Evolutionary conservation across 2,888 invertebrate genomes (phyloP).

Genomic region (Liodrosophila aerea): DNA sequence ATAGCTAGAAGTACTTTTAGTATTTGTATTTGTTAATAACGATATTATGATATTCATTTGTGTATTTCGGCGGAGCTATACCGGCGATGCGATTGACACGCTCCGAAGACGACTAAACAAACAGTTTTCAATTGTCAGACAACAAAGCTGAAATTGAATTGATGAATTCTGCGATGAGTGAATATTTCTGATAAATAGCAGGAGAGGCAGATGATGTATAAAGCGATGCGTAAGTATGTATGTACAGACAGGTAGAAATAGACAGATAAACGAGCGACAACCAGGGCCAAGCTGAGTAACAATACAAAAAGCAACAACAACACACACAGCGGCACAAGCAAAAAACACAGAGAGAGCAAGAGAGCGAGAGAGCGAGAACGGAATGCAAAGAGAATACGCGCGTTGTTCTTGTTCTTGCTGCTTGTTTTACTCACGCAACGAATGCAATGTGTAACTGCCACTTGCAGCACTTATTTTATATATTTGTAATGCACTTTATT

Average conservation of each 20-base stretch:
- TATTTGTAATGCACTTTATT: constrained; percentile 35
- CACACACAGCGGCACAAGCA: constrained; percentile 9
- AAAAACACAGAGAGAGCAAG: no score
- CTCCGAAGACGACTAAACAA: constrained; percentile 60
- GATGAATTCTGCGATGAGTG: constrained; percentile 40
- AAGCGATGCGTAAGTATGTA: constrained; percentile 11
- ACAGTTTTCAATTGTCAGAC: constrained; percentile 38
- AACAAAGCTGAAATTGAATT: constrained; percentile 43
- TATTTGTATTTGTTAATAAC: no score
- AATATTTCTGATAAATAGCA: constrained; percentile 41
- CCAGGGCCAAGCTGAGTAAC: constrained; percentile 35
- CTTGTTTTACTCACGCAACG: constrained; percentile 59
- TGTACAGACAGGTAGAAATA: constrained; percentile 43
- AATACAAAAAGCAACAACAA: constrained; percentile 15
- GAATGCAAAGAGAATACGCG: not conserved
- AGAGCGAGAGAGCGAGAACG: constrained; percentile 18
- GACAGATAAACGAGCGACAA: constrained; percentile 41
- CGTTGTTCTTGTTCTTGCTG: constrained; percentile 15
- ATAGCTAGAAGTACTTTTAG: no score
- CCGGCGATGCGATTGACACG: no score
- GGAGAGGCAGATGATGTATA: constrained; percentile 10
- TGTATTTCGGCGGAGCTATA: constrained; percentile 10
- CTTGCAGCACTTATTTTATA: constrained; percentile 36
- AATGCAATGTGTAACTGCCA: constrained; percentile 47
- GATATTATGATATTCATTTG: constrained; percentile 10